Evolutionary conservation across 2,113 vertebrate genomes (phyloP), one percentile per base, ranked within the genome.

Genomic region (Odontesthes bonariensis): DNA sequence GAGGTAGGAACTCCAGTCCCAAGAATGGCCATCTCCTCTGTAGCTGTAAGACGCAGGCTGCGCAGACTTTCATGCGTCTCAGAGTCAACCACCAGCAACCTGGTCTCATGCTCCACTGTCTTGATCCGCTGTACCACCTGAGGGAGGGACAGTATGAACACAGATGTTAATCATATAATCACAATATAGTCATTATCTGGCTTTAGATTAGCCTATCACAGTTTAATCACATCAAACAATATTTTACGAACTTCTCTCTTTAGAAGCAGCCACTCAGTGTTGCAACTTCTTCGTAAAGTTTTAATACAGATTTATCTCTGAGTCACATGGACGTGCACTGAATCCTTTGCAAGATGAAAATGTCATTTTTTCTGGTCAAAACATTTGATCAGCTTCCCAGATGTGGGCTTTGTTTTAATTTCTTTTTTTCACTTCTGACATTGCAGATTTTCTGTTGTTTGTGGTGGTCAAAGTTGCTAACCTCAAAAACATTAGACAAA

Each of bases 61-160:
- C 91, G 94, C 57, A 99, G 94, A 73, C 93, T 95, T 75, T 98
- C 97, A 0, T 98, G 94, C 0, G 97, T 96, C 85, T 98, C 96
- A n/a, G 94, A 93, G 85, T 99, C 97, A 70, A 98, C 96, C 85
- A 99, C 98, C 22, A 99, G 94, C 86, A 99, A 57, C 35, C 92
- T 87, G 0, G 98, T 99, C 94, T 98, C 96, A 0, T 95, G 68
- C 72, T 97, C 96, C 81, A 98, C 63, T 0, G 95, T 95, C 78
- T 99, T 99, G 93, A 99, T 99, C 57, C 97, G 92, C 91, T 98
- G 97, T 2, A 99, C 98, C 0, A 99, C 98, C 98, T 99, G 93
- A 13, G 1, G 0, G 22, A 11, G 5, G 71, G 61, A 33, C 14
- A 56, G 4, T 6, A 62, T 42, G 11, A 6, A n/a, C 13, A 56